Percentiles rank a stretch among this genome's conserved stretches.
Conservation (phyloP, 1,140 invertebrate genomes). For the Cephus cinctus region DNA sequence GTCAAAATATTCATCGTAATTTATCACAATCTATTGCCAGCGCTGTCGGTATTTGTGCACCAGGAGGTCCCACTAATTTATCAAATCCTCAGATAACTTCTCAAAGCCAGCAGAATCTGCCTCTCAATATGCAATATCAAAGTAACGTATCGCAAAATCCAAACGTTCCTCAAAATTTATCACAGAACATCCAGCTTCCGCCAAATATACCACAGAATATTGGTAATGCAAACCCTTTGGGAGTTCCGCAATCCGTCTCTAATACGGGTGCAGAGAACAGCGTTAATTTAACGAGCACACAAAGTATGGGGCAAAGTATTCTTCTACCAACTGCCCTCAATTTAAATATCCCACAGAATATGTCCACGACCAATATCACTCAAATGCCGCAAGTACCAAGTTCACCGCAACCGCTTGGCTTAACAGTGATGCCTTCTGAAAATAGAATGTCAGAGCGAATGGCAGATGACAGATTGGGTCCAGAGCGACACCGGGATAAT, state of each 20-base stretch:
- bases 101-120: constrained; percentile 34
- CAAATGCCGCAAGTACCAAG: constrained; percentile 42
- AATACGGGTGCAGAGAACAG: too few species aligned
- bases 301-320: constrained; percentile 30
- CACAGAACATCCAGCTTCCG: constrained; percentile 38
- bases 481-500: constrained; percentile 26
- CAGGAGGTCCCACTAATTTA: constrained; percentile 1
- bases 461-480: constrained; percentile 26
- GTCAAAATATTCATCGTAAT: constrained; percentile 40
- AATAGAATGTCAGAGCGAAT: constrained; percentile 41
- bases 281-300: too few species aligned
- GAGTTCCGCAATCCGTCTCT: background rate
- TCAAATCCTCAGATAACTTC: constrained; percentile 34
- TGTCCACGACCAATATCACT: constrained; percentile 36
- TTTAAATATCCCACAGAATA: constrained; percentile 46
- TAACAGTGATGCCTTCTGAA: constrained; percentile 44
- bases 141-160: constrained; percentile 39
- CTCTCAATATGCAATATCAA: constrained; percentile 49
- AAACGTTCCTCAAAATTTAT: constrained; percentile 48
- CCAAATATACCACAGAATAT: constrained; percentile 34
- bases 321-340: constrained; percentile 38
- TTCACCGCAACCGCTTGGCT: constrained; percentile 44
- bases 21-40: constrained; percentile 42
- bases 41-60: constrained; percentile 22
- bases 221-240: too few species aligned